phyloP scores from a whole-genome alignment of 2,113 vertebrate species.

The Callionymus lyra region DNA sequence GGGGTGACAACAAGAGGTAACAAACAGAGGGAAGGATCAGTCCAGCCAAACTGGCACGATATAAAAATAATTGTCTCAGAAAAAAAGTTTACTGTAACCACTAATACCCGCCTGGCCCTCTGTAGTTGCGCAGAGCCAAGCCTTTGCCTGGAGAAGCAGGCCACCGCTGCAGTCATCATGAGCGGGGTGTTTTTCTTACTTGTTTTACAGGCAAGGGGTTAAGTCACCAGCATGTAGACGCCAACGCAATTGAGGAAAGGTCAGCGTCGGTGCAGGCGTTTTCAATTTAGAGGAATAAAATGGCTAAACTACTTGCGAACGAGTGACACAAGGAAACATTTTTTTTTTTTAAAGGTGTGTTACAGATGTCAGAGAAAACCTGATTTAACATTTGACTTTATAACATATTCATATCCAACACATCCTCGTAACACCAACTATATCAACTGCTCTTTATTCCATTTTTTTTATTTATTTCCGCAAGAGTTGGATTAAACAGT shows the following conservation, averaged over 20 bases:
- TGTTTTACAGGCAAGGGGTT: constrained; percentile 57
- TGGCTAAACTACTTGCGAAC: constrained; percentile 23
- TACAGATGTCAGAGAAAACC: too few relatives aligned
- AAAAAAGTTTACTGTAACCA: constrained; percentile 46
- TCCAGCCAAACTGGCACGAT: constrained; percentile 30
- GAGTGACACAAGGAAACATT: constrained; percentile 30
- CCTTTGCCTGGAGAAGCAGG: constrained; percentile 38
- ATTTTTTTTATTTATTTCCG: too few relatives aligned
- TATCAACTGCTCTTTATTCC: too few relatives aligned
- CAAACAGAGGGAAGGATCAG: constrained; percentile 28
- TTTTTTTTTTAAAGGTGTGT: too few relatives aligned
- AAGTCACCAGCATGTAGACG: constrained; percentile 57
- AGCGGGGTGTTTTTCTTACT: constrained; percentile 54
- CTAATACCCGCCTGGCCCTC: constrained; percentile 43
- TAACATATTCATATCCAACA: too few relatives aligned
- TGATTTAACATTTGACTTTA: too few relatives aligned
- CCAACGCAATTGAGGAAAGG: constrained; percentile 36
- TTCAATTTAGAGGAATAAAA: constrained; percentile 35
- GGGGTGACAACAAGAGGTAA: constrained; percentile 6
- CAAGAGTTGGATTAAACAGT: too few relatives aligned
- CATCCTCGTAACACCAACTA: too few relatives aligned
- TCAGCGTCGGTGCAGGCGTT: constrained; percentile 38
- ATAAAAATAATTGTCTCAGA: constrained; percentile 35
- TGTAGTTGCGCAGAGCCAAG: constrained; percentile 28
- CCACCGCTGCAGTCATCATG: constrained; percentile 59